Percentiles rank a stretch among this genome's conserved stretches.
Evolutionary conservation across 2,888 invertebrate species (phyloP).

Genomic region (Pollenia labialis): DNA sequence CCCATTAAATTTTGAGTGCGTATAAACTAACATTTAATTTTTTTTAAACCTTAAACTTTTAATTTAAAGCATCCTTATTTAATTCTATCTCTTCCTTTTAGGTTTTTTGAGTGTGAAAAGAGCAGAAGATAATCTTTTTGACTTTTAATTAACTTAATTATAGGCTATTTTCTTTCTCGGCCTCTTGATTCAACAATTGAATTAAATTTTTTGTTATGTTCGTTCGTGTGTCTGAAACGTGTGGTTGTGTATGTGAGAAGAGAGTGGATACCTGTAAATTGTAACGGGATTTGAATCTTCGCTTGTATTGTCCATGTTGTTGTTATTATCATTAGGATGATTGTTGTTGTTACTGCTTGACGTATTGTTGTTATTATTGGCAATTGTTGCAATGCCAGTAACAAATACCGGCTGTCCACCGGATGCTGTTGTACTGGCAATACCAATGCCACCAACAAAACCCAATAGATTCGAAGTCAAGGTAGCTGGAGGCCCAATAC

Average conservation of each 20-base stretch:
- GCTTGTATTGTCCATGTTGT: constrained; percentile 92
- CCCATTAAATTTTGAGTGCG: too few species aligned
- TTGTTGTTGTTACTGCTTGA: constrained; percentile 74
- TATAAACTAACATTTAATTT: neutral
- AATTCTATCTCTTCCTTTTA: too few species aligned
- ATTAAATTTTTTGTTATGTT: neutral
- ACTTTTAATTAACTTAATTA: constrained; percentile 51
- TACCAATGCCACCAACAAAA: constrained; percentile 74
- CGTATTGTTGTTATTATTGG: constrained; percentile 59
- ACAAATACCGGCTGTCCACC: constrained; percentile 68
- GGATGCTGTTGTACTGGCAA: constrained; percentile 65
- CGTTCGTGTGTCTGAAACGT: neutral
- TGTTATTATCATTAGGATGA: constrained; percentile 86
- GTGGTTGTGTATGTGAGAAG: neutral
- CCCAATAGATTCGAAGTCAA: constrained; percentile 72
- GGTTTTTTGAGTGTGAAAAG: neutral
- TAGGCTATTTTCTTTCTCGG: neutral
- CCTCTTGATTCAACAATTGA: constrained; percentile 2
- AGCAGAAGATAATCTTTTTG: constrained; percentile 5
- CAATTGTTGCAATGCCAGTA: constrained; percentile 59
- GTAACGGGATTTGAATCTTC: constrained; percentile 94
- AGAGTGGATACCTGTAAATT: constrained; percentile 90
- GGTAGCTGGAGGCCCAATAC: constrained; percentile 70
- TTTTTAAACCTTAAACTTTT: neutral
- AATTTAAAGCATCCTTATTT: neutral